Evolutionary conservation across 2,888 invertebrate genomes (phyloP).

Genomic region (Seladonia tumulorum): DNA sequence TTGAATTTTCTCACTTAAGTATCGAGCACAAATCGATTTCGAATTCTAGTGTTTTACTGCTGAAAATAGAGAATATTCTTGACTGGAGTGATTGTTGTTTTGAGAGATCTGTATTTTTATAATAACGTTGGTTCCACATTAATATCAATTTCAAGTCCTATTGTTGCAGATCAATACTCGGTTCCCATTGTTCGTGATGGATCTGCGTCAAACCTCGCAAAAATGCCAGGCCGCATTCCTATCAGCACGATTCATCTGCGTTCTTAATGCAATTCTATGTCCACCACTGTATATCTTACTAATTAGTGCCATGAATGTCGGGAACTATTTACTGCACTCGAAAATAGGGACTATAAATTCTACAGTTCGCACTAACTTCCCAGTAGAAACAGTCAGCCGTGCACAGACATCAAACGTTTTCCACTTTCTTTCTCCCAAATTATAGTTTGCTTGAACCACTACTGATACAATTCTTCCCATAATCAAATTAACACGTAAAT

Average conservation of each 20-base stretch:
- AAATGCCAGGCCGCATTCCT: conserved; percentile 11
- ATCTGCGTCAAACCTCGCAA: conserved; percentile 2
- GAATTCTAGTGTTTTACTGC: not conserved
- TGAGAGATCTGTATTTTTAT: not conserved
- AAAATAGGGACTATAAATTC: not conserved
- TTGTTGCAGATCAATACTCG: not conserved
- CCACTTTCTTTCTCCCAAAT: not conserved
- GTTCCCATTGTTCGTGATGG: not conserved
- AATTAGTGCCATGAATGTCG: not conserved
- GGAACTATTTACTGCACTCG: not conserved
- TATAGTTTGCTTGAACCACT: too few relatives aligned
- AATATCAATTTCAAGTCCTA: not conserved
- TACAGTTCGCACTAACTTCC: not conserved
- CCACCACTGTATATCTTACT: conserved; percentile 5
- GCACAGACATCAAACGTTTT: not conserved
- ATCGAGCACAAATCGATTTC: not conserved
- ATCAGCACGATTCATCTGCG: conserved; percentile 7
- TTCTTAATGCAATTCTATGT: conserved; percentile 5
- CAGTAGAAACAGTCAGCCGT: not conserved
- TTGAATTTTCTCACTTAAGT: not conserved
- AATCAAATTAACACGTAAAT: too few relatives aligned
- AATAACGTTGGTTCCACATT: not conserved
- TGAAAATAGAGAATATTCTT: not conserved
- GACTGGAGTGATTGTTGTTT: not conserved
- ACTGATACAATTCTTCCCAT: too few relatives aligned